phyloP scores from a whole-genome alignment of 2,797 vertebrate species.

The Malurus splendens region DNA sequence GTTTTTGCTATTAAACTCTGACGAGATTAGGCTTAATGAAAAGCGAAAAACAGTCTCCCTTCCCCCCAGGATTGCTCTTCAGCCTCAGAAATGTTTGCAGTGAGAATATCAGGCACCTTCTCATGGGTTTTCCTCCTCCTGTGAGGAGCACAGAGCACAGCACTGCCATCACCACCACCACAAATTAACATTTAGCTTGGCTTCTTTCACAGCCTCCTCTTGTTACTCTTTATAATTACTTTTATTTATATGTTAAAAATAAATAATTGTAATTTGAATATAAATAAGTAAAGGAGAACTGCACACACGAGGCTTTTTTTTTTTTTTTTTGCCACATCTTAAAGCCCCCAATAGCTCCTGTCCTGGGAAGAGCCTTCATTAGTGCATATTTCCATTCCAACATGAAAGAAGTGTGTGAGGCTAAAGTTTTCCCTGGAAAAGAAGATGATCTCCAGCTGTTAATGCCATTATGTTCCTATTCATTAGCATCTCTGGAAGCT shows the following conservation, averaged over 20 bases:
- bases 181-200: neutral
- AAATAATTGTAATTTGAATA: neutral
- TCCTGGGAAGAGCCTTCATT: slow-evolving; percentile 6
- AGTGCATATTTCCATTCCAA: slow-evolving; percentile 27
- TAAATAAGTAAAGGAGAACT: neutral
- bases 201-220: neutral
- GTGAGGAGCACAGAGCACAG: neutral
- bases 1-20: slow-evolving; percentile 3
- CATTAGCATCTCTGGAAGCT: slow-evolving; percentile 62
- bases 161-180: neutral
- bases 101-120: neutral
- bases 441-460: slow-evolving; percentile 53
- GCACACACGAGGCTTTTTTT: neutral
- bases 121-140: fast-evolving
- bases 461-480: slow-evolving; percentile 52
- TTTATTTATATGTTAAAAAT: neutral
- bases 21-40: slow-evolving; percentile 32
- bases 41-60: neutral
- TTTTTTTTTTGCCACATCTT: neutral
- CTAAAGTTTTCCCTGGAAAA: slow-evolving; percentile 53
- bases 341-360: neutral
- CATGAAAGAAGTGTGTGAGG: slow-evolving; percentile 23
- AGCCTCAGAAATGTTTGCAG: neutral
- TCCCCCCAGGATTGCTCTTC: neutral
- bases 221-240: neutral